Evolutionary conservation across 2,797 vertebrate genomes (phyloP).

Genomic region (Aeoliscus strigatus): DNA sequence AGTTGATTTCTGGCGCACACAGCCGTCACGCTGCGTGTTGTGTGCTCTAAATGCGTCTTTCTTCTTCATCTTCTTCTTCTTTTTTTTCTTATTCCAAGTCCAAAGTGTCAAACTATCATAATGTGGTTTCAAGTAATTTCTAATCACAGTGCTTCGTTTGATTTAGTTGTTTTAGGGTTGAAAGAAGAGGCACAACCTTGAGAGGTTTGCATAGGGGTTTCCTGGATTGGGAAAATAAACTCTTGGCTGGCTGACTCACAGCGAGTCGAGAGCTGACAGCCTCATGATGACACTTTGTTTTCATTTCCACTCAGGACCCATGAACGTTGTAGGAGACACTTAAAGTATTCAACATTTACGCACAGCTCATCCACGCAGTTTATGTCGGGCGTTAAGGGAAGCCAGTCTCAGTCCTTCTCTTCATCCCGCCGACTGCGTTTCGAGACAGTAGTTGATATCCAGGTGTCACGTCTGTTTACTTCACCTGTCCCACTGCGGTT

Average conservation of each 20-base stretch:
- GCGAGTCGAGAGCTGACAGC: conserved; percentile 29
- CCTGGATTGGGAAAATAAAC: conserved; percentile 55
- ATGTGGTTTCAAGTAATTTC: conserved; percentile 26
- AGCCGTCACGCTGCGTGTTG: conserved; percentile 10
- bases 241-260: conserved; percentile 33
- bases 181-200: conserved; percentile 19
- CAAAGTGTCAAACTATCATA: conserved; percentile 8
- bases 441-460: too few species aligned
- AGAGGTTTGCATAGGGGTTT: conserved; percentile 33
- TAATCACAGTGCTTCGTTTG: conserved; percentile 28
- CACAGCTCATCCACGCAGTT: conserved; percentile 28
- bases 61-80: conserved; percentile 16
- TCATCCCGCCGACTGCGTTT: too few species aligned
- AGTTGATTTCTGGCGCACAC: conserved; percentile 29
- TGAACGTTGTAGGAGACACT: conserved; percentile 37
- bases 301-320: conserved; percentile 59
- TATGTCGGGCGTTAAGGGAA: conserved; percentile 17
- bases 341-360: conserved; percentile 45
- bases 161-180: conserved; percentile 21
- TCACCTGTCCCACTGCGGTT: too few species aligned
- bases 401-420: too few species aligned
- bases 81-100: conserved; percentile 15
- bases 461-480: too few species aligned
- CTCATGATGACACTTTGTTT: conserved; percentile 63
- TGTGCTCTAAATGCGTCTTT: too few species aligned